These are phyloP conservation scores for Metacarcinus magister DNA, from an alignment of 2,888 invertebrate species.

Conservation along the genomic window DNA sequence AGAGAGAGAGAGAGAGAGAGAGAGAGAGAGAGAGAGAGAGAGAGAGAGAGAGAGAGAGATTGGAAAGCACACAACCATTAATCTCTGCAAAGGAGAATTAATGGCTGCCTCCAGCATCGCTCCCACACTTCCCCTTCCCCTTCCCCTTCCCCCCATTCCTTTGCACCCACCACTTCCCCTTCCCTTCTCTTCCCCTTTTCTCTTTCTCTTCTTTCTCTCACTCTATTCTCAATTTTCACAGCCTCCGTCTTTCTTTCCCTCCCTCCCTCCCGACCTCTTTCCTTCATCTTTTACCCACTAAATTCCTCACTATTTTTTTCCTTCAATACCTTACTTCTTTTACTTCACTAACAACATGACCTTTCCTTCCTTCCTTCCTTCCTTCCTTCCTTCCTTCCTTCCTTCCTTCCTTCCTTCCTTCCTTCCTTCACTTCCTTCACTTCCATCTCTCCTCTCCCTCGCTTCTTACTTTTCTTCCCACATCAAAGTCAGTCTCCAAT, in stretches of 20 bases:
- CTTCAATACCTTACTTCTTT: not conserved
- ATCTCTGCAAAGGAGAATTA: constrained; percentile 26
- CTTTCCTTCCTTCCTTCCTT: not conserved
- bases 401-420: not conserved
- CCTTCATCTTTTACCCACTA: too few species aligned
- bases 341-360: not conserved
- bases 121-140: not conserved
- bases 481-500: not conserved
- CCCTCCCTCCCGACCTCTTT: not conserved
- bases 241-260: not conserved
- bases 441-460: not conserved
- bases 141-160: not conserved
- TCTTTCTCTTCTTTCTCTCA: not conserved
- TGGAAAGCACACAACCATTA: constrained; percentile 26
- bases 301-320: too few species aligned
- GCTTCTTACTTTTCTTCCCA: not conserved
- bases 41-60: constrained; percentile 26
- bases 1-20: constrained; percentile 26
- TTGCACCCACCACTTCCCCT: not conserved
- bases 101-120: not conserved
- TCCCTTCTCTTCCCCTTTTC: not conserved
- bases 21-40: constrained; percentile 26
- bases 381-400: not conserved
- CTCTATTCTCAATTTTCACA: not conserved
- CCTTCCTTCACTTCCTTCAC: not conserved